These are phyloP conservation scores for Philereme transversata DNA, from an alignment of 2,888 invertebrate species.

Conservation along the genomic window DNA sequence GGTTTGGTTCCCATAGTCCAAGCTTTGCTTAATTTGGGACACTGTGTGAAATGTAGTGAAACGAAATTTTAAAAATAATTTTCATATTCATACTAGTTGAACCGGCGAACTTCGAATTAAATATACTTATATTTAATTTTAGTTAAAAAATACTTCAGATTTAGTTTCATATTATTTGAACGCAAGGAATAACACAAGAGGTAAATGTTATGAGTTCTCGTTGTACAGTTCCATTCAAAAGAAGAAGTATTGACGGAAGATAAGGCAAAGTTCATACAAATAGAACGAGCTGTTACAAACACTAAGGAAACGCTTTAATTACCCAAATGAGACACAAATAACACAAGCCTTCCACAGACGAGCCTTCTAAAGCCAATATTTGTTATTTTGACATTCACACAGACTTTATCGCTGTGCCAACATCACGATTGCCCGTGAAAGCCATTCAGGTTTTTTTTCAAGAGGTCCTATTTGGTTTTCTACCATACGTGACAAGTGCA, in stretches of 20 bases:
- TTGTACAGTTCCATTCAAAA: slow-evolving; percentile 16
- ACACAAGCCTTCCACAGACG: slow-evolving; percentile 48
- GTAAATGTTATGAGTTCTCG: too few relatives aligned
- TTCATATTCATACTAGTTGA: too few relatives aligned
- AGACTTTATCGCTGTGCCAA: slow-evolving; percentile 78
- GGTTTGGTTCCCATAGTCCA: too few relatives aligned
- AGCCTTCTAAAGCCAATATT: slow-evolving; percentile 70
- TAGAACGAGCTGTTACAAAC: slow-evolving; percentile 35
- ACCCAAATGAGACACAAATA: slow-evolving; percentile 55
- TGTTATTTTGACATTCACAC: slow-evolving; percentile 84
- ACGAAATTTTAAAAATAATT: too few relatives aligned
- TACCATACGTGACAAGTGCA: slow-evolving; percentile 80
- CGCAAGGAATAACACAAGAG: too few relatives aligned
- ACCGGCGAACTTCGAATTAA: slow-evolving; percentile 11
- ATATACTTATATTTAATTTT: not conserved
- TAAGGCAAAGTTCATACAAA: slow-evolving; percentile 34
- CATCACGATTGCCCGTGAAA: slow-evolving; percentile 79
- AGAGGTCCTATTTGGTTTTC: slow-evolving; percentile 76
- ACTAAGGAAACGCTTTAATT: slow-evolving; percentile 58
- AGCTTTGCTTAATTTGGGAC: too few relatives aligned
- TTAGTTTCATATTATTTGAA: too few relatives aligned
- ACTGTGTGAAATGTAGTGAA: too few relatives aligned
- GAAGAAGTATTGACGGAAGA: slow-evolving; percentile 31
- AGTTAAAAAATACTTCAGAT: too few relatives aligned
- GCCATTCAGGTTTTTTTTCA: slow-evolving; percentile 73